Conservation (phyloP, 2,113 vertebrate species). For the Lucifuga dentata region DNA sequence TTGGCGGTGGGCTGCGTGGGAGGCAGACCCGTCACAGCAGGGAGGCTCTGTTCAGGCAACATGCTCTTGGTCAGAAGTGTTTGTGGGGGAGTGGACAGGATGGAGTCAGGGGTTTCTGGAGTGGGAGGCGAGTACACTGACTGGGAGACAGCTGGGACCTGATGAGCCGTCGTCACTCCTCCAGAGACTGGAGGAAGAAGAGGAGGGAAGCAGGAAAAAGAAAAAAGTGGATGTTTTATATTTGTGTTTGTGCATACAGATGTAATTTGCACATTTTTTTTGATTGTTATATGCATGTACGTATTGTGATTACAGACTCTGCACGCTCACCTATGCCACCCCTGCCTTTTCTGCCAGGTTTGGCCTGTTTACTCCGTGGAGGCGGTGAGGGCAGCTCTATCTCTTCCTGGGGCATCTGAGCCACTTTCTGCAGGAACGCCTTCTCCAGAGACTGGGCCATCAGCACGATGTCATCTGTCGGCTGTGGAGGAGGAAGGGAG, state of each 20-base stretch:
- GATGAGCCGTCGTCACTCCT: slow-evolving; percentile 88
- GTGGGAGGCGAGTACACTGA: slow-evolving; percentile 85
- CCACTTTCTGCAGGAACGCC: slow-evolving; percentile 94
- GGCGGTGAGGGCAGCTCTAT: slow-evolving; percentile 86
- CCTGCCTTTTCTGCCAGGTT: slow-evolving; percentile 84
- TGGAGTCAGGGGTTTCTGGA: slow-evolving; percentile 88
- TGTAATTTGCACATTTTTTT: not conserved
- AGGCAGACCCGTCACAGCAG: slow-evolving; percentile 72
- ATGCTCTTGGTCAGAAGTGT: slow-evolving; percentile 85
- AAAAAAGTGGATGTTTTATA: no score
- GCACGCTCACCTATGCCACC: slow-evolving; percentile 74
- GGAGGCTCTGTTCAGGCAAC: slow-evolving; percentile 72
- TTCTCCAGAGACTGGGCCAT: slow-evolving; percentile 97
- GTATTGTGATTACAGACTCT: not conserved
- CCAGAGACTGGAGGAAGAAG: slow-evolving; percentile 70
- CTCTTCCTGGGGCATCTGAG: slow-evolving; percentile 94
- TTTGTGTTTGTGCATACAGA: no score
- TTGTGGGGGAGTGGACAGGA: slow-evolving; percentile 88
- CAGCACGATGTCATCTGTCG: slow-evolving; percentile 93
- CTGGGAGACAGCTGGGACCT: slow-evolving; percentile 92
- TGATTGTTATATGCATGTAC: not conserved
- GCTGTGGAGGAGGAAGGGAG: slow-evolving; percentile 68
- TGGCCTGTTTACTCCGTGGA: slow-evolving; percentile 86
- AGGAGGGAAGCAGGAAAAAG: not conserved
- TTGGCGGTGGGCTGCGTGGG: slow-evolving; percentile 88